Conservation (phyloP, 2,797 vertebrate species). For the Melanotaenia boesemani region DNA sequence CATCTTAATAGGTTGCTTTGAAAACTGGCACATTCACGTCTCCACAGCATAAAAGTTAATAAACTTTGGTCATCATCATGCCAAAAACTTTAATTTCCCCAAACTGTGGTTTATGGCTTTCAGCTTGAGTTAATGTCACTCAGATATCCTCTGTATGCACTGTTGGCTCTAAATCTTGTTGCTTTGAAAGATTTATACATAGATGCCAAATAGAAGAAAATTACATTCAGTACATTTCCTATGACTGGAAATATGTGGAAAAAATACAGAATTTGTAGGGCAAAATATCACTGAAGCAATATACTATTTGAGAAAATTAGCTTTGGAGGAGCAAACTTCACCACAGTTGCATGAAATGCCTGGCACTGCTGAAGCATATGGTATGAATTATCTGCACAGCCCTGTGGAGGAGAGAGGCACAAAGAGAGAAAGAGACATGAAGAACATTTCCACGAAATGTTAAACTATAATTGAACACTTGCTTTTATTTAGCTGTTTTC, state of each 20-base stretch:
- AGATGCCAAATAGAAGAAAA: not conserved
- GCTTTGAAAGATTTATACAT: not conserved
- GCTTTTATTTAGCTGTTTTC: slow-evolving; percentile 61
- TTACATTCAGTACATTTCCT: not conserved
- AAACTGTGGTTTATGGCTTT: slow-evolving; percentile 4
- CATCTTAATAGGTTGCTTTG: not conserved
- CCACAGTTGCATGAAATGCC: slow-evolving; percentile 63
- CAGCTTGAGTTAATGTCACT: not conserved
- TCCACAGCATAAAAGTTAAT: not conserved
- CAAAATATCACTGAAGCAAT: slow-evolving; percentile 37
- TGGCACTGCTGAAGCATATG: slow-evolving; percentile 74
- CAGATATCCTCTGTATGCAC: not conserved
- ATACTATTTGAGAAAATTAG: slow-evolving; percentile 47
- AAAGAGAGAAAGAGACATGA: slow-evolving; percentile 38
- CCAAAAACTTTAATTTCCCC: not conserved
- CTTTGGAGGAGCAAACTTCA: slow-evolving; percentile 52
- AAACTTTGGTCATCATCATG: not conserved
- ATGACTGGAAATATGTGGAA: slow-evolving; percentile 20
- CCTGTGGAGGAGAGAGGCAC: slow-evolving; percentile 40
- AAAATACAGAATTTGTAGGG: slow-evolving; percentile 14
- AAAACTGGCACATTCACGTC: slow-evolving; percentile 1
- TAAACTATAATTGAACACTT: slow-evolving; percentile 54
- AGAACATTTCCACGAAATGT: slow-evolving; percentile 62
- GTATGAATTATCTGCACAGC: slow-evolving; percentile 74
- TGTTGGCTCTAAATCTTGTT: slow-evolving; percentile 4